Evolutionary conservation across 2,888 invertebrate species (phyloP).

Genomic region (Acronicta leporina): DNA sequence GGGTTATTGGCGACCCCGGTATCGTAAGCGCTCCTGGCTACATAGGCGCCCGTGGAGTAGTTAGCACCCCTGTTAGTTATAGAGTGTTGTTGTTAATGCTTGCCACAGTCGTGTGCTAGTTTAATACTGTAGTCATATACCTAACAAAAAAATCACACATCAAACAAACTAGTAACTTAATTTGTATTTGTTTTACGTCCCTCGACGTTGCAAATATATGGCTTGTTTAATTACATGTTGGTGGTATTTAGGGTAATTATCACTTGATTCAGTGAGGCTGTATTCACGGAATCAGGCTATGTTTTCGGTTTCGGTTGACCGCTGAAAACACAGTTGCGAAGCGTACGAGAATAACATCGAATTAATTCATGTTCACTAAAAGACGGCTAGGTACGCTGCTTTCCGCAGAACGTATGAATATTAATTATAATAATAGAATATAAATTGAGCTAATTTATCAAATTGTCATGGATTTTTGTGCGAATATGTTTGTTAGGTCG

Average conservation of each 20-base stretch:
- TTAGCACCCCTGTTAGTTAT: too few relatives aligned
- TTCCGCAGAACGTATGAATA: neutral
- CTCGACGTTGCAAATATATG: constrained; percentile 25
- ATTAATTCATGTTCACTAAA: neutral
- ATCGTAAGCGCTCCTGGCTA: too few relatives aligned
- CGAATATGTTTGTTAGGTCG: too few relatives aligned
- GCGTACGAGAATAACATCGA: constrained; percentile 2
- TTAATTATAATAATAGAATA: neutral
- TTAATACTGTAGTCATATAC: too few relatives aligned
- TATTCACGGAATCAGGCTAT: constrained; percentile 3
- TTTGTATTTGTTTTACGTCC: neutral
- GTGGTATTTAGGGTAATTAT: constrained; percentile 32
- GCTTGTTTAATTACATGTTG: constrained; percentile 32
- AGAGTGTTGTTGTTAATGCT: too few relatives aligned
- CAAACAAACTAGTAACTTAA: neutral
- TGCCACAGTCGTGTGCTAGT: too few relatives aligned
- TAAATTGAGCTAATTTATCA: neutral
- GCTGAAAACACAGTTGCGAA: constrained; percentile 20
- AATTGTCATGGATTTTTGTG: too few relatives aligned
- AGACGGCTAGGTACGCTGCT: neutral
- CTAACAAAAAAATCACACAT: too few relatives aligned
- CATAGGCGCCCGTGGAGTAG: too few relatives aligned
- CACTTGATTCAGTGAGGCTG: constrained; percentile 39
- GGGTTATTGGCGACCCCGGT: too few relatives aligned
- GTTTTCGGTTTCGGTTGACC: constrained; percentile 25